Evolutionary conservation across 2,113 vertebrate genomes (phyloP), one percentile per base, ranked within the genome.

Genomic region (Rhinogobius similis): DNA sequence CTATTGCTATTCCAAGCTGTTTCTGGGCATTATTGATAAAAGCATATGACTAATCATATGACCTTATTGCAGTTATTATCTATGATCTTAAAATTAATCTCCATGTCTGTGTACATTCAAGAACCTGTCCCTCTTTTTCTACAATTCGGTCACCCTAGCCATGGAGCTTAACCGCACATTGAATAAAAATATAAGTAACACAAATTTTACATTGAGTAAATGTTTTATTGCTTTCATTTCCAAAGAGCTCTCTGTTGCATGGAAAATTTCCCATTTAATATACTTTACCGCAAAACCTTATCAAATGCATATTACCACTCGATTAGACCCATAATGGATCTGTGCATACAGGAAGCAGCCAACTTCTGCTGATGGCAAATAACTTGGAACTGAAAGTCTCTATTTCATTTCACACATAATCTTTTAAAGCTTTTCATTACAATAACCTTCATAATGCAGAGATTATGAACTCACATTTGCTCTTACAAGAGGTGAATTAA

Each of bases 221-320:
- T 67, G 66, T 64, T 92, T 89, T 92, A 93, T 93, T 93, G 93
- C 92, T 93, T 92, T 91, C 87, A 91, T 84, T 90, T 91, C 86
- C 87, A 91, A 88, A 88, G 77, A 86, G 61, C 85, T 87, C 73
- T 88, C 87, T 80, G 68, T 72, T 81, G 48, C 78, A 62, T 78
- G 69, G 64, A 76, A 81, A 75, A 76, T 84, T 90, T 82, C 79
- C 69, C 78, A 43, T 75, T 72, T 78, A 50, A 74, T 82, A 88
- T 75, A 59, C 76, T 79, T 83, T 68, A 81, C 82, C 78, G 75
- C 82, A 81, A 76, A 90, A 86, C 75, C 76, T 68, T 79, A 70
- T 86, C 64, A 75, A 78, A 84, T 87, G 83, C 81, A 84, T 78
- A 85, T 84, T 85, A 85, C 77, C 80, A 67, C 75, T 86, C 69